Percentiles rank a stretch among this genome's conserved stretches.
Evolutionary conservation across 2,797 vertebrate genomes (phyloP).

Genomic region (Mallotus villosus): DNA sequence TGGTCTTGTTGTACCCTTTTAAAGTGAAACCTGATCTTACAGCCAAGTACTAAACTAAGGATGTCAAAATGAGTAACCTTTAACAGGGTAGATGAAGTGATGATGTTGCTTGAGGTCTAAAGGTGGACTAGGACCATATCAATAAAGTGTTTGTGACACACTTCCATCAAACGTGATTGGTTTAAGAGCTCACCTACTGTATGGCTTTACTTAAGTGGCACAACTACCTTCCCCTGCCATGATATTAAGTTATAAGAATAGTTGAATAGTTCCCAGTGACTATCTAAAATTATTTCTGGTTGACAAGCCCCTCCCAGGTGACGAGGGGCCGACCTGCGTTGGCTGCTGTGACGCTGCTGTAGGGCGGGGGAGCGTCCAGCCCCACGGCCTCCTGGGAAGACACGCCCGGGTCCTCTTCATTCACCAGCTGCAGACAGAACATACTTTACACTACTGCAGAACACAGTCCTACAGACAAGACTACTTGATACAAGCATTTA

Average conservation of each 20-base stretch:
- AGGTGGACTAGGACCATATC: too few relatives aligned
- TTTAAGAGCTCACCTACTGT: background rate
- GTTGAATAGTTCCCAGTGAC: background rate
- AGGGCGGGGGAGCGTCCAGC: slow-evolving; percentile 88
- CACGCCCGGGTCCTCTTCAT: slow-evolving; percentile 85
- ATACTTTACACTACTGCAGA: slow-evolving; percentile 3
- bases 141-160: background rate
- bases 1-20: too few relatives aligned
- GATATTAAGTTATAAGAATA: background rate
- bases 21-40: background rate
- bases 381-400: slow-evolving; percentile 63
- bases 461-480: background rate
- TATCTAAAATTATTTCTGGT: too few relatives aligned
- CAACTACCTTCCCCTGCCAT: background rate
- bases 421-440: slow-evolving; percentile 83
- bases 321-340: slow-evolving; percentile 76
- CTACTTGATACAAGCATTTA: too few relatives aligned
- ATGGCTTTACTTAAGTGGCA: background rate
- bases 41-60: background rate
- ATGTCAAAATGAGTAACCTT: background rate
- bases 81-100: background rate
- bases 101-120: too few relatives aligned
- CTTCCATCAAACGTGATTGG: background rate
- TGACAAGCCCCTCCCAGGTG: background rate
- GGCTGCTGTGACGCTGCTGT: slow-evolving; percentile 88